Percentiles rank a stretch among this genome's conserved stretches.
These are phyloP conservation scores for Clunio marinus DNA, from an alignment of 2,888 invertebrate species.

Conservation along the genomic window DNA sequence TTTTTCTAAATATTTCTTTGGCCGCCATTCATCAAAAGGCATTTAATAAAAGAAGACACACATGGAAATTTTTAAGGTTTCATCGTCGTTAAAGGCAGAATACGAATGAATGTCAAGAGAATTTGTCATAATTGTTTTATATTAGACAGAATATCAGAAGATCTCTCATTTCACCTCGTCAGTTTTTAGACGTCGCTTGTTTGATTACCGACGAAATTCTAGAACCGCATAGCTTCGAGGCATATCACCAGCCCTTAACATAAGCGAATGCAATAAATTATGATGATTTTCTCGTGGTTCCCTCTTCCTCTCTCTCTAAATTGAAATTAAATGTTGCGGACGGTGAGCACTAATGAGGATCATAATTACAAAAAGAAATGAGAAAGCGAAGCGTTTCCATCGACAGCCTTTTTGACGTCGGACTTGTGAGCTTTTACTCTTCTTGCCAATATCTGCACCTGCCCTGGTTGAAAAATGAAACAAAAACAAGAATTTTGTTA, in stretches of 20 bases:
- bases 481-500: neutral
- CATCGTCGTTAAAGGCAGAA: neutral
- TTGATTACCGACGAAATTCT: no score
- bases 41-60: neutral
- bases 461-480: no score
- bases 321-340: constrained; percentile 33
- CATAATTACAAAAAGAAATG: constrained; percentile 12
- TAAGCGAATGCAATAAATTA: constrained; percentile 15
- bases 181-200: neutral
- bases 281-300: neutral
- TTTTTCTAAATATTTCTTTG: neutral
- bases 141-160: neutral
- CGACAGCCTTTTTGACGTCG: neutral
- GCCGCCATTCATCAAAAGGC: neutral
- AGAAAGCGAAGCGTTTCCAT: constrained; percentile 10
- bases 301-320: neutral
- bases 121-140: neutral
- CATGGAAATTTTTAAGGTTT: neutral
- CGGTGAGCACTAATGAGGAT: constrained; percentile 32
- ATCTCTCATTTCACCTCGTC: neutral
- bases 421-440: neutral
- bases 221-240: neutral
- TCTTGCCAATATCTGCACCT: constrained; percentile 25
- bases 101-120: no score
- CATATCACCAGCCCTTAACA: constrained; percentile 11